Conservation (phyloP, 2,113 vertebrate species). For the Genyomyrus donnyi region DNA sequence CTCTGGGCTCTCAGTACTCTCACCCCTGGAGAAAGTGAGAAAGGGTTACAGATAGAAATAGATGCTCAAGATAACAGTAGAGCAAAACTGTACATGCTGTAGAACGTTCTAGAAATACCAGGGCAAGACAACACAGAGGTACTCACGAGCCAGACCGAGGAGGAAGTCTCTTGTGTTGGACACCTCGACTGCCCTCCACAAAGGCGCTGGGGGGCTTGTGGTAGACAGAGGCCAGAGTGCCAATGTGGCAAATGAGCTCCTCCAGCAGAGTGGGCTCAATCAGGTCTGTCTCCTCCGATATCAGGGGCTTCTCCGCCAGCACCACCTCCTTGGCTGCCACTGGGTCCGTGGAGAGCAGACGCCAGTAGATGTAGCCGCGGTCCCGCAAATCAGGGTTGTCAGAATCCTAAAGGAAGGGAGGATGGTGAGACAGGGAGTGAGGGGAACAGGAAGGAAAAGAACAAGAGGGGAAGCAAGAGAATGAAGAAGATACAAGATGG, state of each 20-base stretch:
- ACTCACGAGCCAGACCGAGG: slow-evolving; percentile 87
- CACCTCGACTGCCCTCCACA: slow-evolving; percentile 89
- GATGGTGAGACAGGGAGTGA: not conserved
- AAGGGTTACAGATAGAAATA: not conserved
- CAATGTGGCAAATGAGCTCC: slow-evolving; percentile 96
- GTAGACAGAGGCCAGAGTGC: slow-evolving; percentile 90
- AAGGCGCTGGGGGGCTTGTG: slow-evolving; percentile 97
- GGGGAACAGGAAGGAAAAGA: not conserved
- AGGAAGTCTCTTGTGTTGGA: slow-evolving; percentile 83
- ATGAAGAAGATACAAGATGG: not conserved
- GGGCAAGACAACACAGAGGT: not conserved
- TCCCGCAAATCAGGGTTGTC: slow-evolving; percentile 95
- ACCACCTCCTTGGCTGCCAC: slow-evolving; percentile 97
- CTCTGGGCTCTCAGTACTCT: slow-evolving; percentile 82
- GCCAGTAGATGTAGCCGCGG: slow-evolving; percentile 97
- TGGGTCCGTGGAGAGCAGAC: slow-evolving; percentile 93
- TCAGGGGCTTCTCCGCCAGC: slow-evolving; percentile 91
- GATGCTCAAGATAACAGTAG: not conserved
- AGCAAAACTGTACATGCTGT: not conserved
- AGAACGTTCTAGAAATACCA: not conserved
- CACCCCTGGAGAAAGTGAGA: slow-evolving; percentile 55
- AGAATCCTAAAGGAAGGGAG: slow-evolving; percentile 68
- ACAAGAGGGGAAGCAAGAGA: not conserved
- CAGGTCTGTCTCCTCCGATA: slow-evolving; percentile 94
- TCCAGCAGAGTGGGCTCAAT: slow-evolving; percentile 94